phyloP scores from a whole-genome alignment of 2,888 invertebrate genomes.

The Heliconius ismenius region DNA sequence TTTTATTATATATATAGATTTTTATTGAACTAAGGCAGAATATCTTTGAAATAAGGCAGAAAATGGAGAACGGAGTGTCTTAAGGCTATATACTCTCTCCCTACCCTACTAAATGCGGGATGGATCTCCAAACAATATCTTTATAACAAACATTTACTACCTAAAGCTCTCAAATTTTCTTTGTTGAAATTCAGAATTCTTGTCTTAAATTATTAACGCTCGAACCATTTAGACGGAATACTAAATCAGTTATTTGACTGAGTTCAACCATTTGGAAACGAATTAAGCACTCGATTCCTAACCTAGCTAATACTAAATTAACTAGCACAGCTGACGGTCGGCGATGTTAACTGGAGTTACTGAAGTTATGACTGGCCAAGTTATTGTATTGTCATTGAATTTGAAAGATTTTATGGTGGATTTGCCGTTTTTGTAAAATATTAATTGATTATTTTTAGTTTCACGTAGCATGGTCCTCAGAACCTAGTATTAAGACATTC shows the following conservation, averaged over 20 bases:
- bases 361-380: slow-evolving; percentile 27
- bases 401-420: background rate
- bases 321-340: slow-evolving; percentile 35
- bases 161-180: background rate
- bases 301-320: slow-evolving; percentile 37
- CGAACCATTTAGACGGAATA: slow-evolving; percentile 20
- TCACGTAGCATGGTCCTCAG: too few species aligned
- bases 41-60: too few species aligned
- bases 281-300: slow-evolving; percentile 38
- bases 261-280: slow-evolving; percentile 32
- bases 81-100: too few species aligned
- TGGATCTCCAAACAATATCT: background rate
- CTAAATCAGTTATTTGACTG: slow-evolving; percentile 38
- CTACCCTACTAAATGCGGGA: background rate
- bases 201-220: slow-evolving; percentile 26
- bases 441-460: too few species aligned
- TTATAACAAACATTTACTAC: background rate
- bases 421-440: background rate
- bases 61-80: too few species aligned
- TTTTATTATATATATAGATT: too few species aligned
- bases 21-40: too few species aligned
- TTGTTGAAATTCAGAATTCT: background rate
- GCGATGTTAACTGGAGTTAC: slow-evolving; percentile 30
- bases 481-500: too few species aligned
- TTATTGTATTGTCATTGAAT: background rate